phyloP scores from a whole-genome alignment of 2,113 vertebrate species.

The Phrynosoma blainvillii region DNA sequence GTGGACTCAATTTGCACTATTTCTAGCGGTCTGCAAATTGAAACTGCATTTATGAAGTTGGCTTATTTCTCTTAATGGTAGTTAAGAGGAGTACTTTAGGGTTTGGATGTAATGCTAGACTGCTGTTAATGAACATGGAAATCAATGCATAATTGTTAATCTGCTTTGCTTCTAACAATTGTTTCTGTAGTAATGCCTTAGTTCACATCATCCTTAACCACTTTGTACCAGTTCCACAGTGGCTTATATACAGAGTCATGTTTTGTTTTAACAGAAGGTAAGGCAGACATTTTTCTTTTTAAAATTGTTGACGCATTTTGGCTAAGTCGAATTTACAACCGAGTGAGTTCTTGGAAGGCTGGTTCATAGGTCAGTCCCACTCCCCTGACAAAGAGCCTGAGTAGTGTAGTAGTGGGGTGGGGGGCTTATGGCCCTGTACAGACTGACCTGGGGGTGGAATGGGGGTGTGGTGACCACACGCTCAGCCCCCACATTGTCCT shows the following conservation, averaged over 20 bases:
- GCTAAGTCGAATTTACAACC: neutral
- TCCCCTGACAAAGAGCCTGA: neutral
- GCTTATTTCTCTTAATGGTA: neutral
- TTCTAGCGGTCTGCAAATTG: too few species aligned
- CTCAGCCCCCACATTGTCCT: too few species aligned
- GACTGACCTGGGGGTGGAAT: too few species aligned
- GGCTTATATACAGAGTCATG: constrained; percentile 94
- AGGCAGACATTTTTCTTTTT: constrained; percentile 41
- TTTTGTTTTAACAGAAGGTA: constrained; percentile 97
- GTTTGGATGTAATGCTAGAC: neutral
- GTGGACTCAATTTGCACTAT: too few species aligned
- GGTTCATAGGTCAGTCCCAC: neutral
- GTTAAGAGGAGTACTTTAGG: neutral
- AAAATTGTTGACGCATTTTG: neutral
- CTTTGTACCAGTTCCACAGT: constrained; percentile 92
- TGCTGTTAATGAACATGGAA: neutral
- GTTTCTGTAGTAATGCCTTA: neutral
- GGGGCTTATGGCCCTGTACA: neutral
- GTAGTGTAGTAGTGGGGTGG: neutral
- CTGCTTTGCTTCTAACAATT: neutral
- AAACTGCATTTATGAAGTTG: neutral
- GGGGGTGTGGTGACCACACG: too few species aligned
- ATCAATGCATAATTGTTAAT: neutral
- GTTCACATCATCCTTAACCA: constrained; percentile 73
- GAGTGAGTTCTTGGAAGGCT: neutral